A percentile compares a stretch with the other conserved stretches of the same genome.
These are phyloP conservation scores for Halichoeres trimaculatus DNA, from an alignment of 2,113 vertebrate species.

Conservation along the genomic window DNA sequence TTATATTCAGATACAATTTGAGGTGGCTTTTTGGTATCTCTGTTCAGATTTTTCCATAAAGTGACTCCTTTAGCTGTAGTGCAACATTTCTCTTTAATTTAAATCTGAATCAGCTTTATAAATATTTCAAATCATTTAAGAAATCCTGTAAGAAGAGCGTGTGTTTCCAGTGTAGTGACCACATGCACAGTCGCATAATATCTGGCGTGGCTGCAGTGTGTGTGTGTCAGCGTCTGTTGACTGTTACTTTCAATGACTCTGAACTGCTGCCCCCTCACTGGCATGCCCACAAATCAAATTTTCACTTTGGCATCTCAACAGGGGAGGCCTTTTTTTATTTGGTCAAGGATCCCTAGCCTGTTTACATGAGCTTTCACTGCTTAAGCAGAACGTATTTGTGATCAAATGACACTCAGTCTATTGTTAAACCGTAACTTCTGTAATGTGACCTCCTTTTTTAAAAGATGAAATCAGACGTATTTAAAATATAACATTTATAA, in stretches of 20 bases:
- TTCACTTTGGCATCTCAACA: constrained; percentile 15
- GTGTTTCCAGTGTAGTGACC: background rate
- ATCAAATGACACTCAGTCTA: background rate
- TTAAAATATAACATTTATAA: too few species aligned
- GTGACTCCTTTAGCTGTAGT: too few species aligned
- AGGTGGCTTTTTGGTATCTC: too few species aligned
- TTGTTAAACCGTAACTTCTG: too few species aligned
- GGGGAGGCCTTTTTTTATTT: background rate
- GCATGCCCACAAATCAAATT: constrained; percentile 29
- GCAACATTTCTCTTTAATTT: too few species aligned
- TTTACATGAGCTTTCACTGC: background rate
- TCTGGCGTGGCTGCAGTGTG: background rate
- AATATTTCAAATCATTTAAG: too few species aligned
- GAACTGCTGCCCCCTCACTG: constrained; percentile 7
- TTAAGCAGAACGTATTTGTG: background rate
- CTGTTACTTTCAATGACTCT: constrained; percentile 25
- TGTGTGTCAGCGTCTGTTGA: background rate
- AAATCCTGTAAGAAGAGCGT: too few species aligned
- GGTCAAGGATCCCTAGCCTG: background rate
- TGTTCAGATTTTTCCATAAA: too few species aligned
- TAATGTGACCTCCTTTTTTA: too few species aligned
- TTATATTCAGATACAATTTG: too few species aligned
- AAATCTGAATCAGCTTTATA: too few species aligned
- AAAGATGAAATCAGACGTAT: too few species aligned
- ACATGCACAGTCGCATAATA: background rate